These are phyloP conservation scores for Drosophila falleni DNA, from an alignment of 2,888 invertebrate genomes.

Conservation along the genomic window DNA sequence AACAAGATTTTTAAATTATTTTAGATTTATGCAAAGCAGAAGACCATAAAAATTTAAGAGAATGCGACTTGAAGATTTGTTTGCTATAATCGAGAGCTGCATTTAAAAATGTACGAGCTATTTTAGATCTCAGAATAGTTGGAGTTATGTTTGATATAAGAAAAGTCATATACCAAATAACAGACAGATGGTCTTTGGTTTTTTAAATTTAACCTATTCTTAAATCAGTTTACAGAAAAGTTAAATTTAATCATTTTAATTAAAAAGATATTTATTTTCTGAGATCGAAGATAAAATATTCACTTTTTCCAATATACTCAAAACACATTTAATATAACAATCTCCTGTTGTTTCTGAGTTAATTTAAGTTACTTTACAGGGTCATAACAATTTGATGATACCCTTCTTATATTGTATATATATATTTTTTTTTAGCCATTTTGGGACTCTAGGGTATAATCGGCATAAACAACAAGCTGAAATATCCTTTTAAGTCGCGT, in stretches of 20 bases:
- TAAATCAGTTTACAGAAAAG: background rate
- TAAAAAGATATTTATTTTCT: background rate
- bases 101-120: too few relatives aligned
- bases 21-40: constrained; percentile 42
- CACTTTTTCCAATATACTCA: background rate
- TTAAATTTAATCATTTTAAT: too few relatives aligned
- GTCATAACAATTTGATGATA: constrained; percentile 12
- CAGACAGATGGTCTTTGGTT: too few relatives aligned
- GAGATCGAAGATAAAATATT: background rate
- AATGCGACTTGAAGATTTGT: background rate
- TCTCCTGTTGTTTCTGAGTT: background rate
- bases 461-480: constrained; percentile 44
- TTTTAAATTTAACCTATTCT: too few relatives aligned
- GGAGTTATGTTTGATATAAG: background rate
- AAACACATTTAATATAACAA: background rate
- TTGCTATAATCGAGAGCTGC: background rate
- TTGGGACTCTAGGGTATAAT: constrained; percentile 42
- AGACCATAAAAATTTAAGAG: background rate
- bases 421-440: constrained; percentile 21
- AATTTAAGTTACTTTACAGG: background rate
- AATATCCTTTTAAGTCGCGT: constrained; percentile 75
- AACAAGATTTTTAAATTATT: constrained; percentile 30
- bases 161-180: background rate
- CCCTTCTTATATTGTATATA: constrained; percentile 26
- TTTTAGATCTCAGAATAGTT: background rate